Evolutionary conservation across 2,888 invertebrate species (phyloP).

Genomic region (Tortrix viridana): DNA sequence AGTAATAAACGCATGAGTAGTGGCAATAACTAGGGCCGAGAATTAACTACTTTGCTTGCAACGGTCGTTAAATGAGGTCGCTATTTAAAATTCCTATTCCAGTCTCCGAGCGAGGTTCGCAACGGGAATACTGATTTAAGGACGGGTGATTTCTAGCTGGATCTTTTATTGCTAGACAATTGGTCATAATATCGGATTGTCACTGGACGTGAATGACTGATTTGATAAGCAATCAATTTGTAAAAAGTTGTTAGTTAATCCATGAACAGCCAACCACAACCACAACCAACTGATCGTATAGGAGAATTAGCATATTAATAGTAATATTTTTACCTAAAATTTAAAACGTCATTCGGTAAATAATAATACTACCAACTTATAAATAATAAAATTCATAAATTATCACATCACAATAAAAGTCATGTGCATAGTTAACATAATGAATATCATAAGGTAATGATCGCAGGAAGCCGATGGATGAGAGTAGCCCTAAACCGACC

Average conservation of each 20-base stretch:
- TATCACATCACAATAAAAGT: too few relatives aligned
- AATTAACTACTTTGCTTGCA: conserved; percentile 52
- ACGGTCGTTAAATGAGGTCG: conserved; percentile 58
- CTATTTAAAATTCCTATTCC: conserved; percentile 60
- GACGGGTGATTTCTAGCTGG: conserved; percentile 32
- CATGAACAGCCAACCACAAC: too few relatives aligned
- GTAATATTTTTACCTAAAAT: too few relatives aligned
- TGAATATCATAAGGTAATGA: too few relatives aligned
- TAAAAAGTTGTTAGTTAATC: neutral
- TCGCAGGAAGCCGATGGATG: too few relatives aligned
- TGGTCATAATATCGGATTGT: conserved; percentile 5
- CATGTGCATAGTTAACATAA: too few relatives aligned
- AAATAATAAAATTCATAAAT: too few relatives aligned
- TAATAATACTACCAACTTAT: too few relatives aligned
- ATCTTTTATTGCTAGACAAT: conserved; percentile 34
- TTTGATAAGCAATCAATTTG: neutral
- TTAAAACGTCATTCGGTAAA: too few relatives aligned
- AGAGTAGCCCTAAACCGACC: too few relatives aligned
- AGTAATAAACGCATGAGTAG: conserved; percentile 47
- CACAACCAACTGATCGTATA: too few relatives aligned
- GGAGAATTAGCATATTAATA: too few relatives aligned
- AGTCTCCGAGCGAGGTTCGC: conserved; percentile 48
- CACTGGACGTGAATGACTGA: neutral
- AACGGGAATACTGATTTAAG: conserved; percentile 55
- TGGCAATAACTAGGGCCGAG: conserved; percentile 51